Evolutionary conservation across 2,113 vertebrate species (phyloP).

Genomic region (Siniperca knerii): DNA sequence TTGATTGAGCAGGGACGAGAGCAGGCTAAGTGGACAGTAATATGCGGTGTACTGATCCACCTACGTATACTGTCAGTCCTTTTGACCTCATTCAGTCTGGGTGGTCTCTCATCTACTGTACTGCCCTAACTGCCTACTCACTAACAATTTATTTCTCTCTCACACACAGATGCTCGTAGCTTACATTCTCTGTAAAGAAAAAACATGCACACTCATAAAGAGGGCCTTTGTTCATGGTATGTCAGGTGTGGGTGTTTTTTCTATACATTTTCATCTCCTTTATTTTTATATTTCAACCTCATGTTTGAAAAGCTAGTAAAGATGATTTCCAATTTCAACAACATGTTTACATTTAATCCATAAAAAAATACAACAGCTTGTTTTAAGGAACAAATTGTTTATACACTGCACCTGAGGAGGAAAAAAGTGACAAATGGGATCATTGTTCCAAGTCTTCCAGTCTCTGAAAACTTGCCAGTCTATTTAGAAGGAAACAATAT

Average conservation of each 20-base stretch:
- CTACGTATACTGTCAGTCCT: constrained; percentile 56
- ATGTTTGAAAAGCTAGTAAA: not conserved
- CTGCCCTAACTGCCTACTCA: constrained; percentile 47
- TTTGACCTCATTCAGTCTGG: constrained; percentile 74
- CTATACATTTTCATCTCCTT: not conserved
- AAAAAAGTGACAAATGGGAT: not conserved
- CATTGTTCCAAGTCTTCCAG: not conserved
- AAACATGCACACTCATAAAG: not conserved
- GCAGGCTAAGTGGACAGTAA: constrained; percentile 69
- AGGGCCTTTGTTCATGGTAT: not conserved
- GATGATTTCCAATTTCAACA: too few species aligned
- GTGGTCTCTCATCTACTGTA: constrained; percentile 60
- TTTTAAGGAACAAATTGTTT: not conserved
- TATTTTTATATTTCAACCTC: not conserved
- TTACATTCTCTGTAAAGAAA: not conserved
- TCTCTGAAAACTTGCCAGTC: not conserved
- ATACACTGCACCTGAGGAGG: not conserved
- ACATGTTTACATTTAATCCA: not conserved
- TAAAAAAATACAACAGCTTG: not conserved
- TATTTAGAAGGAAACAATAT: not conserved
- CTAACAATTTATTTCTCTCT: not conserved
- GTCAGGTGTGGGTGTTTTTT: too few species aligned
- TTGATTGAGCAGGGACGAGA: constrained; percentile 41
- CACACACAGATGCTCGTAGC: not conserved
- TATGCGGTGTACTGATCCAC: constrained; percentile 57